Conservation (phyloP, 2,797 vertebrate species). For the Bradypodion ventrale region DNA sequence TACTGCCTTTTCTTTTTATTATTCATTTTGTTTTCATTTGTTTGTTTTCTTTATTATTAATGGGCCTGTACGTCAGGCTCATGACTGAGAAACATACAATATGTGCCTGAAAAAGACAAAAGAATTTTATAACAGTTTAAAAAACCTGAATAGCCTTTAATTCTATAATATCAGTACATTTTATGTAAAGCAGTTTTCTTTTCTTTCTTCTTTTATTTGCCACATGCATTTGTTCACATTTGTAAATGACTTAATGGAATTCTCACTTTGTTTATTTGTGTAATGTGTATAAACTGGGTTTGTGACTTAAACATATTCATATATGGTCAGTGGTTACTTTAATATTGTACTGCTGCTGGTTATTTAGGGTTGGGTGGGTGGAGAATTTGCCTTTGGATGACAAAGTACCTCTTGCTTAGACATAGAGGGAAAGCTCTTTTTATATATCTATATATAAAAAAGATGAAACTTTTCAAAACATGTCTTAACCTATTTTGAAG, state of each 20-base stretch:
- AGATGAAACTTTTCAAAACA: slow-evolving; percentile 75
- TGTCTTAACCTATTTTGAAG: slow-evolving; percentile 78
- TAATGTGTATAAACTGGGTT: slow-evolving; percentile 86
- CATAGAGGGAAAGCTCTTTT: slow-evolving; percentile 76
- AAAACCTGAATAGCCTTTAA: slow-evolving; percentile 85
- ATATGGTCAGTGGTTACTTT: slow-evolving; percentile 87
- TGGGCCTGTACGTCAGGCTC: slow-evolving; percentile 77
- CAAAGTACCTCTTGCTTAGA: slow-evolving; percentile 75
- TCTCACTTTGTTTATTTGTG: slow-evolving; percentile 86
- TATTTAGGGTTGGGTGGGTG: slow-evolving; percentile 68
- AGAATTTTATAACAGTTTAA: slow-evolving; percentile 83
- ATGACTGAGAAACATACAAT: slow-evolving; percentile 79
- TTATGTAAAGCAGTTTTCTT: slow-evolving; percentile 78
- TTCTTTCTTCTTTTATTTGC: slow-evolving; percentile 77
- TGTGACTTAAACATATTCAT: slow-evolving; percentile 90
- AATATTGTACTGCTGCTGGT: slow-evolving; percentile 92
- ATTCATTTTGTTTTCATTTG: slow-evolving; percentile 32
- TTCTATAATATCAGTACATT: slow-evolving; percentile 76
- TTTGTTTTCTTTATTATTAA: slow-evolving; percentile 55
- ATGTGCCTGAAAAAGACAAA: slow-evolving; percentile 89
- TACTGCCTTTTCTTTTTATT: slow-evolving; percentile 71
- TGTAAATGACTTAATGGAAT: slow-evolving; percentile 87
- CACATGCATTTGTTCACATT: slow-evolving; percentile 88
- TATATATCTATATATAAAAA: slow-evolving; percentile 66
- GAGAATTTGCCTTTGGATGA: slow-evolving; percentile 77